Conservation (phyloP, 2,113 vertebrate species). For the Cyprinus carpio region DNA sequence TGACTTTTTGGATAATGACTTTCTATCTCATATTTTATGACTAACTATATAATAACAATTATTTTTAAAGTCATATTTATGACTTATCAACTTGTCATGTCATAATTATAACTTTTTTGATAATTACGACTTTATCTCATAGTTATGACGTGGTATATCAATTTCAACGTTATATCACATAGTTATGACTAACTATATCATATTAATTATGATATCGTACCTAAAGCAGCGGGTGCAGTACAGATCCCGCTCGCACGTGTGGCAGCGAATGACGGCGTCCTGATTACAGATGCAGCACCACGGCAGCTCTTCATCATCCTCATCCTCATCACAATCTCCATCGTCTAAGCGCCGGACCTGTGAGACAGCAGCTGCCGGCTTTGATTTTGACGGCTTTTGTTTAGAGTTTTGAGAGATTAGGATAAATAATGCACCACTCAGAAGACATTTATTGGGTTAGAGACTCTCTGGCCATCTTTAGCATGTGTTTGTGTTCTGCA, state of each 20-base stretch:
- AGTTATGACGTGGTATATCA: no score
- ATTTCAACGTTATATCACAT: no score
- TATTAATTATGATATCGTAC: no score
- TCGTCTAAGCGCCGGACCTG: constrained; percentile 68
- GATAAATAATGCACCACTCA: not conserved
- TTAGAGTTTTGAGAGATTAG: no score
- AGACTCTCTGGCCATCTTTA: not conserved
- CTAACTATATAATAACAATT: no score
- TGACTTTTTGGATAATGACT: no score
- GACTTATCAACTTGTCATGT: no score
- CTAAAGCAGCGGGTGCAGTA: constrained; percentile 92
- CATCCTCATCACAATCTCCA: constrained; percentile 74
- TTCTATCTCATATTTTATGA: no score
- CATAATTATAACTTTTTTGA: no score
- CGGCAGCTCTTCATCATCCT: constrained; percentile 82
- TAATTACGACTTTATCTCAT: no score
- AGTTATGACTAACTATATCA: no score
- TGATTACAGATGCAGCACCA: constrained; percentile 98
- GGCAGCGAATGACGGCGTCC: constrained; percentile 86
- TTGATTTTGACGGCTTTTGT: constrained; percentile 59
- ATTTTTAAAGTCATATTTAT: no score
- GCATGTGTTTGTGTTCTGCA: not conserved
- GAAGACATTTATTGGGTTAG: not conserved
- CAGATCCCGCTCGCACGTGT: constrained; percentile 88
- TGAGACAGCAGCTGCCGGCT: constrained; percentile 48